Evolutionary conservation across 2,113 vertebrate species (phyloP), one percentile per base, ranked within the genome.

Genomic region (Pholis gunnellus): DNA sequence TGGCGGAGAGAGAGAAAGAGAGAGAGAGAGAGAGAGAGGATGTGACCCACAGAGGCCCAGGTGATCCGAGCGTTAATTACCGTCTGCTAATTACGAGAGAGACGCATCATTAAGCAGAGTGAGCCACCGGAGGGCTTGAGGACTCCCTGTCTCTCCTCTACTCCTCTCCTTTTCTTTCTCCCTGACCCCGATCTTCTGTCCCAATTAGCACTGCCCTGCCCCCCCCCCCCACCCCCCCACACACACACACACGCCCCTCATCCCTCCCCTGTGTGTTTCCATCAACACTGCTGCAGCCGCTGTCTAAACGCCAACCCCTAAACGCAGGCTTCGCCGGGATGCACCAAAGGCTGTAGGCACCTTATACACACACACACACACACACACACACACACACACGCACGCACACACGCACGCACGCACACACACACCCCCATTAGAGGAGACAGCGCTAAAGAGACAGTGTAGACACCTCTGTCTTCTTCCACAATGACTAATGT

Each of bases 121-220:
- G 85, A 76, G 80, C 71, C 91, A 87, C 92, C 75, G 74, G 84
- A 93, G 92, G 90, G 89, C 87, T 88, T 0, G 79, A 89, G 87
- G 87, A 90, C 88, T 91, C 87, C 86, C 89, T 64, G 82, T 85
- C 79, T 88, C 79, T 82, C 88, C 89, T 80, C 76, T 60, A 40
- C 77, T 83, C 72, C 83, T 76, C 84, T 83, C 83, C 89, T 84
- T 78, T 79, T 65, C 78, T 86, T 84, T 87, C 80, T 88, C 85
- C 81, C 88, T 92, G 91, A 94, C 93, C 93, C 92, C 78, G 88
- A 94, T 94, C 89, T 93, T 93, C 92, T 93, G 91, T 93, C 93
- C 94, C 92, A 95, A 93, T 95, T 95, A 94, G 88, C 92, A 91
- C 54, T 87, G 84, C 80, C 92, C 86, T 72, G 71, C 86, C 72